Evolutionary conservation across 1,140 invertebrate genomes (phyloP), one percentile per base, ranked within the genome.

Genomic region (Bicyclus anynana): DNA sequence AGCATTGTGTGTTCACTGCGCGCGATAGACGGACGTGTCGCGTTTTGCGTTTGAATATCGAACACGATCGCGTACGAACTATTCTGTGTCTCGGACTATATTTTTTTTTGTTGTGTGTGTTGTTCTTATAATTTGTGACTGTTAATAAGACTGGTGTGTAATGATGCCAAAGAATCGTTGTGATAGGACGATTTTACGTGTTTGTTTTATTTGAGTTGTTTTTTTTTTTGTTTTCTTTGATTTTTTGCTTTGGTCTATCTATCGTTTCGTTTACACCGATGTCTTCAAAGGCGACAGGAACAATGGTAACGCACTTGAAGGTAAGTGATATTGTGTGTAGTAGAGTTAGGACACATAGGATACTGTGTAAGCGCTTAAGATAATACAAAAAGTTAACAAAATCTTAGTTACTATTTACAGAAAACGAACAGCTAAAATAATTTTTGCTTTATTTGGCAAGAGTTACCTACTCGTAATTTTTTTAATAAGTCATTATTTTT

Each of bases 221-320:
- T 71, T 62, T 59, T 63, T 58, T 52, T 65, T 63, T 59, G 3
- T 35, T 12, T 12, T 2, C 12, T 35, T 35, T 3, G 12, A 10
- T 35, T 23, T 23, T 7, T 7, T 66, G 53, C 57, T 65, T 49
- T 60, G 53, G 44, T 63, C 71, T 72, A 57, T 40, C 10, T 40
- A 40, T 17, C 4, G 37, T 40, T 68, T 72, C 40, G 59, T 72
- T 75, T 67, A 74, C 73, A 77, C 84, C 75, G 73, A 86, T 87
- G 84, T 84, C 74, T 74, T 67, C 23, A 64, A 74, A 72, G 64
- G 68, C 72, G 75, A 77, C 68, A 85, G 80, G 73, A 84, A 87
- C 81, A 75, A 87, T 87, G 84, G 61, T 84, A 85, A 76, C 72
- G 73, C 76, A 79, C 35, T 59, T 76, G 68, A 87, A 86, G 84